phyloP scores from a whole-genome alignment of 2,888 invertebrate species.

The Drosophila mercatorum region DNA sequence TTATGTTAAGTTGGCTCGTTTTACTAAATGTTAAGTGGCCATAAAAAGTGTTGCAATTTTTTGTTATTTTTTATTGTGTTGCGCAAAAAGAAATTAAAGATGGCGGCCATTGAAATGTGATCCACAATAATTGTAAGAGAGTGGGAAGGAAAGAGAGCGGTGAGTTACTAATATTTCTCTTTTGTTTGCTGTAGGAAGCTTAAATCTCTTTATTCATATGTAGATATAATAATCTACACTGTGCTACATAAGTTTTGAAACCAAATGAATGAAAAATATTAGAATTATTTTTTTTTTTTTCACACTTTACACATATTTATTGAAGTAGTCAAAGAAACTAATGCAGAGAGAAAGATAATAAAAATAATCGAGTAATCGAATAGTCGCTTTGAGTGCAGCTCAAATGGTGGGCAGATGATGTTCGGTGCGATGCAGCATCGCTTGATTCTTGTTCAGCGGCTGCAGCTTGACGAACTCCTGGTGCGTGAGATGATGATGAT shows the following conservation, averaged over 20 bases:
- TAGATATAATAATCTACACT: too few relatives aligned
- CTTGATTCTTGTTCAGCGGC: conserved; percentile 82
- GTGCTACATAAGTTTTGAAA: too few relatives aligned
- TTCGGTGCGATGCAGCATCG: conserved; percentile 82
- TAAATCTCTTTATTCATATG: background rate
- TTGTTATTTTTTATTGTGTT: background rate
- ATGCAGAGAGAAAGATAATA: conserved; percentile 14
- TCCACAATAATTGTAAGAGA: background rate
- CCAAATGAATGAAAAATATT: background rate
- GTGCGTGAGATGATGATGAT: conserved; percentile 62
- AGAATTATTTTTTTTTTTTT: conserved; percentile 35
- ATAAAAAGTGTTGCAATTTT: background rate
- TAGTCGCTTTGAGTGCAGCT: conserved; percentile 41
- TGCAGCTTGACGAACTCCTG: conserved; percentile 82
- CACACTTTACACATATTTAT: conserved; percentile 59
- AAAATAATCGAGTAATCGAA: background rate
- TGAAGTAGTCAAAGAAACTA: conserved; percentile 37
- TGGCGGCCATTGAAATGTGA: background rate
- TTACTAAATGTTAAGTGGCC: background rate
- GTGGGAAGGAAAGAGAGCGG: background rate
- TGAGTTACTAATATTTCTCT: background rate
- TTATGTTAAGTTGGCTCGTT: background rate
- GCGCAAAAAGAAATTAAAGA: background rate
- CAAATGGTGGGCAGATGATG: conserved; percentile 85
- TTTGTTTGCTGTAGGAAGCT: background rate